Evolutionary conservation across 2,888 invertebrate genomes (phyloP), one percentile per base, ranked within the genome.

Genomic region (Trissolcus brochymenae): DNA sequence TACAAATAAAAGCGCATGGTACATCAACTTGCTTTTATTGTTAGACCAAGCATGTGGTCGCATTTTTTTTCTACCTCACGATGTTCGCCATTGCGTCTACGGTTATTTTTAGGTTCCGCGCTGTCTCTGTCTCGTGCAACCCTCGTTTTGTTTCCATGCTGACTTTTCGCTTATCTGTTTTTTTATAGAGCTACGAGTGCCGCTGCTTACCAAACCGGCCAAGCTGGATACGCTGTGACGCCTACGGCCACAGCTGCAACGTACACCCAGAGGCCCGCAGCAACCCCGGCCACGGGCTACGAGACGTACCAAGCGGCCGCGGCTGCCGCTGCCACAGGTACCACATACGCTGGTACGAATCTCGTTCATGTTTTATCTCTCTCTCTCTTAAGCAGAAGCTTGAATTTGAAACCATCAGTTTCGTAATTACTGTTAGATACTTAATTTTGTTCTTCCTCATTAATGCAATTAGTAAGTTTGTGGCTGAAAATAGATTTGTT

Each of bases 181-280:
- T n/a, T n/a, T n/a, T 79, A 17, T 81, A 88, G 88, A 85, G 93
- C 94, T 71, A 94, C 94, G 65, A 93, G 94, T 80, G 94, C 95
- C 80, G 94, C 95, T 61, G 94, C 95, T 29, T 96, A 96, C 90
- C 94, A 94, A 82, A 93, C 95, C 29, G 94, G 95, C 21, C 95
- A 95, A 88, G 93, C 95, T 62, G 95, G 95, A 81, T 96, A 95
- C 91, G 95, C 94, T 81, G 95, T 95, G 90, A 94, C 94, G 72
- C 93, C 94, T 51, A 94, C 95, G 79, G 94, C 95, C 21, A 94
- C 95, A 50, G 95, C 96, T 76, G 94, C 95, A 57, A 94, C 95
- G 60, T 96, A 96, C 90, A 94, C 96, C 53, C 96, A 96, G 86
- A 92, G 95, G 79, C 92, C 94, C 79, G 93, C 95, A 53, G 93